phyloP scores from a whole-genome alignment of 2,888 invertebrate genomes.

The Cistogaster globosa region DNA sequence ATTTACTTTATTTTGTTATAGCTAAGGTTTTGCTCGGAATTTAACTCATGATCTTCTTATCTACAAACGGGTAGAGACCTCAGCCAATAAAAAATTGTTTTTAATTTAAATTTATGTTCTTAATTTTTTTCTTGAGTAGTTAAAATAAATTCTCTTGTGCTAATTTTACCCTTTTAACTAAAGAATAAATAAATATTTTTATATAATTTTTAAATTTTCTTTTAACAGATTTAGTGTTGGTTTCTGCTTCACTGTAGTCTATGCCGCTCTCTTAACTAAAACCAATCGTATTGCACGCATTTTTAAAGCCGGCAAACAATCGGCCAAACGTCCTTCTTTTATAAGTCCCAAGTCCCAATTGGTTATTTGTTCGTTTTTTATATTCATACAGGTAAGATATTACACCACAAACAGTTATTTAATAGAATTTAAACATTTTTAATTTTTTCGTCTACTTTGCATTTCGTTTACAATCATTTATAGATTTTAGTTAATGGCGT shows the following conservation, averaged over 20 bases:
- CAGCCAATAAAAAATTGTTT: too few relatives aligned
- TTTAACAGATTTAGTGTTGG: constrained; percentile 91
- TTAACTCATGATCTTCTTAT: too few relatives aligned
- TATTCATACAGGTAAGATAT: constrained; percentile 91
- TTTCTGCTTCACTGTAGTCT: constrained; percentile 98
- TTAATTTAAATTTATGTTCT: too few relatives aligned
- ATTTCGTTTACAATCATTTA: constrained; percentile 38
- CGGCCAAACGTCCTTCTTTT: constrained; percentile 96
- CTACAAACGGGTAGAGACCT: too few relatives aligned
- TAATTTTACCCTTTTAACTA: too few relatives aligned
- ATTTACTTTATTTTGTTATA: too few relatives aligned
- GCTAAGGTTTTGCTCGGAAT: too few relatives aligned
- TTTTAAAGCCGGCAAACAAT: constrained; percentile 97
- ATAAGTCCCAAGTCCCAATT: constrained; percentile 96
- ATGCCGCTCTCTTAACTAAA: constrained; percentile 97
- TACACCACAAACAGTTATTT: background rate
- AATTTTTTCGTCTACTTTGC: constrained; percentile 11
- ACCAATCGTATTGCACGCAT: constrained; percentile 98
- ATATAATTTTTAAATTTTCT: too few relatives aligned
- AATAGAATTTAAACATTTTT: background rate
- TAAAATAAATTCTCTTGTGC: too few relatives aligned
- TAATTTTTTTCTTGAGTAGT: too few relatives aligned
- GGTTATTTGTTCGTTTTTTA: constrained; percentile 93
- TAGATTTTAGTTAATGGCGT: constrained; percentile 94
- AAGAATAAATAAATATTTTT: too few relatives aligned